A percentile compares a stretch with the other conserved stretches of the same genome.
These are phyloP conservation scores for Lagopus leucura DNA, from an alignment of 2,113 vertebrate species.

Conservation along the genomic window DNA sequence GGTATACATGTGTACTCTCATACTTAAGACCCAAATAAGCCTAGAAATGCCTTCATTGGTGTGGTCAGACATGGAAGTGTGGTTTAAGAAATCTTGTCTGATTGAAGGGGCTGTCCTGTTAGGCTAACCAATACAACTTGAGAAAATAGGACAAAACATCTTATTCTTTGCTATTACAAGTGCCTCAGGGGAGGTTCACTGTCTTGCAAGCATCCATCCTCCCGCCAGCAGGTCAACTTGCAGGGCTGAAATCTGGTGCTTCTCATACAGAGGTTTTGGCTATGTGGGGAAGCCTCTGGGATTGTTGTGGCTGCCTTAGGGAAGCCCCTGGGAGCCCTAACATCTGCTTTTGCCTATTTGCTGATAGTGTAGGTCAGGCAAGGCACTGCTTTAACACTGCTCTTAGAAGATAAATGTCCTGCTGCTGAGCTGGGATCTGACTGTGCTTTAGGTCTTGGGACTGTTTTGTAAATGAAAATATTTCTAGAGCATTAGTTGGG, in stretches of 20 bases:
- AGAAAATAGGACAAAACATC: background rate
- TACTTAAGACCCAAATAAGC: background rate
- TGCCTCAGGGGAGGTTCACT: background rate
- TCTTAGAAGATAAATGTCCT: background rate
- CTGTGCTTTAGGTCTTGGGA: background rate
- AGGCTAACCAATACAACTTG: background rate
- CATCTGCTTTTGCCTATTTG: background rate
- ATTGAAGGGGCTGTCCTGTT: background rate
- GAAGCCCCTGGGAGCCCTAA: background rate
- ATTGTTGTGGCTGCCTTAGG: background rate
- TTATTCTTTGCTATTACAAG: background rate
- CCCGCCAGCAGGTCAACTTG: background rate
- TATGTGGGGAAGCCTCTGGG: background rate
- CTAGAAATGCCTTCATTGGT: conserved; percentile 1
- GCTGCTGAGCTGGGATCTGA: background rate
- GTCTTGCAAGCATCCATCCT: background rate
- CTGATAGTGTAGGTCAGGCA: background rate
- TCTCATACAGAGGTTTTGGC: background rate
- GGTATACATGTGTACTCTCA: background rate
- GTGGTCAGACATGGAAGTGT: background rate
- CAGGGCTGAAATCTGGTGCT: background rate
- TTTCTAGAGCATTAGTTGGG: background rate
- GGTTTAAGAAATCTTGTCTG: background rate
- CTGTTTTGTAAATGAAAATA: background rate
- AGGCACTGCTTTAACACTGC: background rate